phyloP scores from a whole-genome alignment of 2,888 invertebrate genomes.

The Brassicogethes aeneus region DNA sequence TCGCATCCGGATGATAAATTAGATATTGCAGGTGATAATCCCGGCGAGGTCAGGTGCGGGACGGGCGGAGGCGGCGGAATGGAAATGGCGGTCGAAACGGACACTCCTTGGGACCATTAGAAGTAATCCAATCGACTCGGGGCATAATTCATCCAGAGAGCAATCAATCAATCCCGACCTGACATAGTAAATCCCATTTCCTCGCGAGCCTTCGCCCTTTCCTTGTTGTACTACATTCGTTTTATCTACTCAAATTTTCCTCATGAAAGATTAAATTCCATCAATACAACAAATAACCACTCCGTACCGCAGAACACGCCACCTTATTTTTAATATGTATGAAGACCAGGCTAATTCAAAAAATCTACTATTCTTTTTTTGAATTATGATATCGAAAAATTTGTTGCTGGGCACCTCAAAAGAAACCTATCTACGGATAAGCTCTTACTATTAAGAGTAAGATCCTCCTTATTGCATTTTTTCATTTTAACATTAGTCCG shows the following conservation, averaged over 20 bases:
- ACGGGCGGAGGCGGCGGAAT: neutral
- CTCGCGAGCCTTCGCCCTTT: slow-evolving; percentile 11
- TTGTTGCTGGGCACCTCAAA: too few species aligned
- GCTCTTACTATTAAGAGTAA: too few species aligned
- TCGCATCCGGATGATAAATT: slow-evolving; percentile 25
- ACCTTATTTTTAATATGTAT: too few species aligned
- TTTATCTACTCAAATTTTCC: neutral
- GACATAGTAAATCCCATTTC: slow-evolving; percentile 41
- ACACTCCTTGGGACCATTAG: slow-evolving; percentile 35
- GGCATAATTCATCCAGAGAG: slow-evolving; percentile 38
- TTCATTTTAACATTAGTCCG: too few species aligned
- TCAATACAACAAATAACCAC: too few species aligned
- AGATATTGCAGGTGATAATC: slow-evolving; percentile 29
- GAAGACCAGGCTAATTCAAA: too few species aligned
- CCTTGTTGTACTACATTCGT: neutral
- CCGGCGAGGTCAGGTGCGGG: slow-evolving; percentile 13
- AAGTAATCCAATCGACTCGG: slow-evolving; percentile 33
- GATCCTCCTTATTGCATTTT: too few species aligned
- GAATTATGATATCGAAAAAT: too few species aligned
- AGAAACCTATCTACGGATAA: too few species aligned
- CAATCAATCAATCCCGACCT: slow-evolving; percentile 40
- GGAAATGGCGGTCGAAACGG: slow-evolving; percentile 20
- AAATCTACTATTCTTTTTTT: too few species aligned
- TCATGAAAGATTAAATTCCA: neutral
- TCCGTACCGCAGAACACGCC: too few species aligned